Evolutionary conservation across 2,888 invertebrate genomes (phyloP), one percentile per base, ranked within the genome.

Genomic region (Dastarcus helophoroides): DNA sequence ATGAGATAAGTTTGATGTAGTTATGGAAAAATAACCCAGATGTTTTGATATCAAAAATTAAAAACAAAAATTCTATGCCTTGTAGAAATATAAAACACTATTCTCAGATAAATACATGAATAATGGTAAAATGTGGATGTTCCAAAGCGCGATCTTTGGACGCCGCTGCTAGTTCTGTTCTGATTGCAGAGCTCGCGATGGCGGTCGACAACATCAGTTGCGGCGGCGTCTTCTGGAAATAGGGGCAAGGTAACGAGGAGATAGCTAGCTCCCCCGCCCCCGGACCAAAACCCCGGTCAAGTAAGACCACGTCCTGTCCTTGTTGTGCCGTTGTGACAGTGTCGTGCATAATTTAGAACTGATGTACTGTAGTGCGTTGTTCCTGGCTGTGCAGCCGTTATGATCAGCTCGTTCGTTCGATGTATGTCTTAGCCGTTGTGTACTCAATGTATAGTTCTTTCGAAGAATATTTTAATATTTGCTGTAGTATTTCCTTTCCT

Each of bases 211-310:
- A 36, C 38, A 35, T 43, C 47, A 65, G 67, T 63, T 61, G 62
- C 65, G 62, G 64, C 63, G 68, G 67, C 67, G 65, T 67, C 68
- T 67, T 64, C 67, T 67, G 67, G 69, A 69, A 68, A 67, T 69
- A 69, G 68, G 66, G 67, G 68, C 63, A 67, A 68, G 68, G 68
- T 69, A 68, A 67, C 67, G 67, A 68, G 68, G 67, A 68, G 66
- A 67, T 65, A 67, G 68, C 67, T 68, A 68, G 67, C 68, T 64
- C 63, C 63, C 62, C 62, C 58, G 45, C 49, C 51, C 49, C 53
- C 51, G 56, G 53, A 53, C 51, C 46, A 48, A 45, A 53, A 50
- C 49, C 43, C 56, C 58, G 58, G 62, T 61, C 60, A 59, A 59
- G 58, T 62, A 61, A 61, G 61, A 62, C 60, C 60, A 57, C 52